These are phyloP conservation scores for Erynnis tages DNA, from an alignment of 2,888 invertebrate species.

Conservation along the genomic window DNA sequence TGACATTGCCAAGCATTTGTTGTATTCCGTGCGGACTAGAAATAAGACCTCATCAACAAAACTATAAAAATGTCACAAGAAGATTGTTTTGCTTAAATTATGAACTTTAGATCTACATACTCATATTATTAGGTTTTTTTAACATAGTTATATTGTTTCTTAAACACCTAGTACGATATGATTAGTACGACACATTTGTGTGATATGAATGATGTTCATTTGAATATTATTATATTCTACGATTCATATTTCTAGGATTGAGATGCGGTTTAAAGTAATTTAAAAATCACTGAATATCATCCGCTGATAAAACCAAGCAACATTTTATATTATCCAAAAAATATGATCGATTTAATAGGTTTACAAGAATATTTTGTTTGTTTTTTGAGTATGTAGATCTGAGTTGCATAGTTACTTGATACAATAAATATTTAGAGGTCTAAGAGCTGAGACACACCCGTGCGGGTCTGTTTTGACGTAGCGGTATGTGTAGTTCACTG, in stretches of 20 bases:
- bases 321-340: background rate
- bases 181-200: background rate
- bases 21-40: background rate
- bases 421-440: too few species aligned
- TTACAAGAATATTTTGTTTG: background rate
- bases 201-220: background rate
- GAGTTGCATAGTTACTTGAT: background rate
- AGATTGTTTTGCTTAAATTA: background rate
- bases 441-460: too few species aligned
- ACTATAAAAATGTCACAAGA: background rate
- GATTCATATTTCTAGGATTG: too few species aligned
- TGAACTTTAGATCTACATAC: background rate
- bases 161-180: background rate
- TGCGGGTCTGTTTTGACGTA: too few species aligned
- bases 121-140: background rate
- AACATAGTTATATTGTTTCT: too few species aligned
- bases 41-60: background rate
- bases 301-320: background rate
- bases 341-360: background rate
- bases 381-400: background rate
- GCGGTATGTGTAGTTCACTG: too few species aligned
- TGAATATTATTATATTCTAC: too few species aligned
- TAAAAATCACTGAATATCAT: too few species aligned
- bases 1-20: background rate
- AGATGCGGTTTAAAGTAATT: too few species aligned